These are phyloP conservation scores for Coenobita brevimanus DNA, from an alignment of 1,140 invertebrate species.

Conservation along the genomic window DNA sequence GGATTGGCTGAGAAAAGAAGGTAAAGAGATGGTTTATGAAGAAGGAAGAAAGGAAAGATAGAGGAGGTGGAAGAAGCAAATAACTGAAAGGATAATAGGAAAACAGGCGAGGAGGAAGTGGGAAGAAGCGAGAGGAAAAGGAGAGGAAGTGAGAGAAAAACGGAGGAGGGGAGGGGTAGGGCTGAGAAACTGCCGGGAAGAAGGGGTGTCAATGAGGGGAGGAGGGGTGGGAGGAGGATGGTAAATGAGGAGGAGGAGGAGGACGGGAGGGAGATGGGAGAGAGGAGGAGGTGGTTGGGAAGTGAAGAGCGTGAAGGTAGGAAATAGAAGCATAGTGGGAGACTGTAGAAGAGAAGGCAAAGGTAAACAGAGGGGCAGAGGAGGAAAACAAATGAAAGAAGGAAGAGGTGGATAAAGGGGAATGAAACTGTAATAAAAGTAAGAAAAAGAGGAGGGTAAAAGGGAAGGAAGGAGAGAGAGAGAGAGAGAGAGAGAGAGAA, in stretches of 20 bases:
- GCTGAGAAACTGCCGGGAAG: neutral
- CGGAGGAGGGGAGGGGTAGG: neutral
- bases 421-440: neutral
- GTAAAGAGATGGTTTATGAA: neutral
- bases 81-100: too few species aligned
- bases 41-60: neutral
- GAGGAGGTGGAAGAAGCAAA: neutral
- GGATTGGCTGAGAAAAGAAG: neutral
- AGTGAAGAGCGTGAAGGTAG: neutral
- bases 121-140: neutral
- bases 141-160: neutral
- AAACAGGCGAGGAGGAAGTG: too few species aligned
- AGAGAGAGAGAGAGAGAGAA: too few species aligned
- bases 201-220: neutral
- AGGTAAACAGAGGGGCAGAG: neutral
- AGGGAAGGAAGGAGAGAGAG: neutral
- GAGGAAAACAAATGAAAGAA: neutral
- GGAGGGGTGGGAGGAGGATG: neutral
- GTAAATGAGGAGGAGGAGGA: neutral
- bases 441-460: neutral
- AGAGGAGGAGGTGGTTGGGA: neutral
- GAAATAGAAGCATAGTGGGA: neutral
- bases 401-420: neutral
- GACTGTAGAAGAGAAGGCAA: neutral
- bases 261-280: neutral